phyloP scores from a whole-genome alignment of 2,797 vertebrate genomes.

The Vireo griseus region DNA sequence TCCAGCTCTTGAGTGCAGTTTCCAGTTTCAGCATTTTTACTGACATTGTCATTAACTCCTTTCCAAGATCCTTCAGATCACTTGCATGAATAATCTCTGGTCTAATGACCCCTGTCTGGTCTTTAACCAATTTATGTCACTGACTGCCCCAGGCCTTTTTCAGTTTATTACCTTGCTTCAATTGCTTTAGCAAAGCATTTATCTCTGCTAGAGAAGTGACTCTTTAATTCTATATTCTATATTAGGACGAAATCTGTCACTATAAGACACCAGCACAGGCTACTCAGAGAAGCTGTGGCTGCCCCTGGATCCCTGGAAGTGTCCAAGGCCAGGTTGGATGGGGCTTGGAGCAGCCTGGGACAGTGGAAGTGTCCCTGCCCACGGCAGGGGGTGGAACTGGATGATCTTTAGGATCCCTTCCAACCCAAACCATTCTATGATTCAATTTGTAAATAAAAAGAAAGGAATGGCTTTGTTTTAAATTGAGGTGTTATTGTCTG shows the following conservation, averaged over 20 bases:
- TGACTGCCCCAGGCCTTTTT: background rate
- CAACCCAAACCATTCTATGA: background rate
- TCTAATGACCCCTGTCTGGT: background rate
- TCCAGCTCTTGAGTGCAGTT: background rate
- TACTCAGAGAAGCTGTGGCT: background rate
- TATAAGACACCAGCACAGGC: background rate
- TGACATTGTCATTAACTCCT: background rate
- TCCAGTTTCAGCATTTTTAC: background rate
- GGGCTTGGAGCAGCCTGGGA: background rate
- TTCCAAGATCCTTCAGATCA: background rate
- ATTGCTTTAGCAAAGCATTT: background rate
- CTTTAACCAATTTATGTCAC: background rate
- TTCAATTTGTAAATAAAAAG: background rate
- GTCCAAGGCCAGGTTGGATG: rapidly evolving
- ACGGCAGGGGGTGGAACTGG: rapidly evolving
- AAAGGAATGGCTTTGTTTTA: background rate
- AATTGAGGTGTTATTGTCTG: background rate
- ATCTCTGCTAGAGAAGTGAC: background rate
- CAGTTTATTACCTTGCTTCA: background rate
- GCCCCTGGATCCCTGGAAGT: background rate
- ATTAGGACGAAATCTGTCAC: background rate
- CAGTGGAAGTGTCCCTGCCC: background rate
- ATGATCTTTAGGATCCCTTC: background rate
- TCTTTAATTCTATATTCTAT: background rate
- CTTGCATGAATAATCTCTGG: background rate